Conservation (phyloP, 2,888 invertebrate species). For the Osedax frankpressi region DNA sequence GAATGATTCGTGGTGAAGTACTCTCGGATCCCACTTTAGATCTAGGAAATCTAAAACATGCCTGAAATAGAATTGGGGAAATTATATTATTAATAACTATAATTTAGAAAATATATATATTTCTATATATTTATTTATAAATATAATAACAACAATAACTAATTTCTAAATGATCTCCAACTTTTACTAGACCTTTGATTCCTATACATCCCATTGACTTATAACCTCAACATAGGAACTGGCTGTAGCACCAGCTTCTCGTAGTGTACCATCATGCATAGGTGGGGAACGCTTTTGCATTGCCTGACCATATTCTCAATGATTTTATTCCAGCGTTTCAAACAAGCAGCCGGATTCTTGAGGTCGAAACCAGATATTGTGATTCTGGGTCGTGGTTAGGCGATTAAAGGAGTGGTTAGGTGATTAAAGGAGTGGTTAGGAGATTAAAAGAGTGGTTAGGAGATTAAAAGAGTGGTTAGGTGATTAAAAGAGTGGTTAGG, state of each 20-base stretch:
- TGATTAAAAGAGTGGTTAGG: too few relatives aligned
- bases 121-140: background rate
- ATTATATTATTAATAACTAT: background rate
- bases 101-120: background rate
- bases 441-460: too few relatives aligned
- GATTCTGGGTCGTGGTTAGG: constrained; percentile 43
- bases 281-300: constrained; percentile 36
- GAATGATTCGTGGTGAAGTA: constrained; percentile 90
- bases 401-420: too few relatives aligned
- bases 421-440: too few relatives aligned
- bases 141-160: too few relatives aligned
- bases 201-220: too few relatives aligned
- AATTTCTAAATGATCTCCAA: too few relatives aligned
- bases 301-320: constrained; percentile 69
- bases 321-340: constrained; percentile 91
- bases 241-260: constrained; percentile 93
- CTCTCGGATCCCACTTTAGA: constrained; percentile 85
- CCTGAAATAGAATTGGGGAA: constrained; percentile 38
- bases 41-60: constrained; percentile 74
- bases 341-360: constrained; percentile 74
- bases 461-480: too few relatives aligned
- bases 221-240: too few relatives aligned
- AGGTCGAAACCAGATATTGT: constrained; percentile 79
- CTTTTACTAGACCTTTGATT: too few relatives aligned
- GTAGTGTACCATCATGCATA: constrained; percentile 82